Conservation (phyloP, 1,140 invertebrate species). For the Neodiprion lecontei region DNA sequence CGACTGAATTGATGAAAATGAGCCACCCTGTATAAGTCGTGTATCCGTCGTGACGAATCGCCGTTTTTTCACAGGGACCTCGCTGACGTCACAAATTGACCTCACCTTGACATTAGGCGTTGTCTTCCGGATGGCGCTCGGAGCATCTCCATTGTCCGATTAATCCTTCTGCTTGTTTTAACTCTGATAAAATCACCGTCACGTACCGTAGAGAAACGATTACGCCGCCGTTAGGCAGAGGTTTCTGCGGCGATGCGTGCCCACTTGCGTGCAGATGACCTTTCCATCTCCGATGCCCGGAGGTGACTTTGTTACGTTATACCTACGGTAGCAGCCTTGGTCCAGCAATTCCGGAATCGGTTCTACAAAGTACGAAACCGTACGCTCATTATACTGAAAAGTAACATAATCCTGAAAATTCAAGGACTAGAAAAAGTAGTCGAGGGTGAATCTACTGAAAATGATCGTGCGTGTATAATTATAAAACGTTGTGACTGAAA, state of each 20-base stretch:
- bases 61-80: background rate
- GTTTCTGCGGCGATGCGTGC: background rate
- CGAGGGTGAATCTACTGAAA: too few relatives aligned
- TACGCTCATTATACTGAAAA: too few relatives aligned
- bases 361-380: too few relatives aligned
- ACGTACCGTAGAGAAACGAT: background rate
- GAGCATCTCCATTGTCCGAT: background rate
- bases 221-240: too few relatives aligned
- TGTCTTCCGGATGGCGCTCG: background rate
- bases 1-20: too few relatives aligned
- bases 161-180: background rate
- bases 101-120: constrained; percentile 2
- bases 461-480: too few relatives aligned
- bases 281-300: background rate
- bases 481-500: too few relatives aligned
- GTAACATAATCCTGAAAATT: too few relatives aligned
- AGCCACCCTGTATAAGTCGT: too few relatives aligned
- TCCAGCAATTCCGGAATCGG: too few relatives aligned
- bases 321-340: background rate
- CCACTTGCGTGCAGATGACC: background rate
- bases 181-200: background rate
- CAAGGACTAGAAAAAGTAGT: too few relatives aligned
- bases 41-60: too few relatives aligned
- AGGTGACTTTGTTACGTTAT: background rate
- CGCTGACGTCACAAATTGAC: background rate